Base-by-base conservation (phyloP, 2,113 vertebrate species). In the Odocoileus hemionus region DNA sequence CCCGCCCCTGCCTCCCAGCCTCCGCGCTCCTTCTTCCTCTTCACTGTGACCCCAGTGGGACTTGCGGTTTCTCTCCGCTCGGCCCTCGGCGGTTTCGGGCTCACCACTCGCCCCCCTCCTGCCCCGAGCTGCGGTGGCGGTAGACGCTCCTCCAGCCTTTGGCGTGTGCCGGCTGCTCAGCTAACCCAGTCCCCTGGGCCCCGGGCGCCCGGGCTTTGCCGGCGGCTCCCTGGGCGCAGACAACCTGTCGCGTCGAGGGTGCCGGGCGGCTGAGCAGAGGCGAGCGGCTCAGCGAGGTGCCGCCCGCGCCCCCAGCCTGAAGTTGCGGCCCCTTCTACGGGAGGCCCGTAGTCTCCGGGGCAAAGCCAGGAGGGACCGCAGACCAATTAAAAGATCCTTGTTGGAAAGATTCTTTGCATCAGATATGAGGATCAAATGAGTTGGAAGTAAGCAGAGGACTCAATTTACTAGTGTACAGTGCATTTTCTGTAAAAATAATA, bases 291-390 rank as follows among this genome's bases (percentile, higher is more conserved):
- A 26, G 47, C 2, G 43, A 55, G 30, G 4, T 14, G 86, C 23
- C 2, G 1, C 52, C 30, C 2, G 33, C 39, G 45, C 17, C 28
- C 54, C 39, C 11, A 8, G 10, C 16, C 17, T 16, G 30, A 11
- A 17, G 54, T 30, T 58, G 9, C 16, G 13, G 30, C 52, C 1
- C 17, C 39, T 15, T n/a, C 33, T 6, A 15, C 2, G 25, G 10
- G 23, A 26, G 28, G 58, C 1, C 15, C 7, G 25, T n/a, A 12
- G 61, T 8, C 43, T 19, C 3, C 2, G 0, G 5, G 55, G 13
- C 39, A 0, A 3, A 47, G 43, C 19, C 17, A 1, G 57, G 7
- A 30, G 36, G 58, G 88, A 43, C 64, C n/a, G 3, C 26, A 5
- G 57, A n/a, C 28, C 36, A 16, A 13, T 4, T 6, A 79, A 15